These are phyloP conservation scores for Parambassis ranga DNA, from an alignment of 2,797 vertebrate genomes.

Conservation along the genomic window DNA sequence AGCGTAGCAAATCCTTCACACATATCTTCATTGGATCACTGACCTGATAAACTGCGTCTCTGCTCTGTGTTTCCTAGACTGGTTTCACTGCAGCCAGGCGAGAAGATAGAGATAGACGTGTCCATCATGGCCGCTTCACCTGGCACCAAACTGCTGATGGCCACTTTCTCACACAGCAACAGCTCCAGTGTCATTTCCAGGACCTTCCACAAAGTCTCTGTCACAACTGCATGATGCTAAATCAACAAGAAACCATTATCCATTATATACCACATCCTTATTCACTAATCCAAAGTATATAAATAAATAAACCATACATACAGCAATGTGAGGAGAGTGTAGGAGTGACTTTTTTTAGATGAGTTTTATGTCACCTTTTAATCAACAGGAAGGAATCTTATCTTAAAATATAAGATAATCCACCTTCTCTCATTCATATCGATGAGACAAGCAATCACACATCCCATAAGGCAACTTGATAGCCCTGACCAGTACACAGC, in stretches of 20 bases:
- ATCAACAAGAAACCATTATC: background rate
- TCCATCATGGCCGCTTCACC: slow-evolving; percentile 57
- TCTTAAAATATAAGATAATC: too few species aligned
- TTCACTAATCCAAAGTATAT: too few species aligned
- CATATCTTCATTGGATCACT: background rate
- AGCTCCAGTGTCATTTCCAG: slow-evolving; percentile 29
- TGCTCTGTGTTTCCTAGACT: slow-evolving; percentile 20
- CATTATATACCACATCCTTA: too few species aligned
- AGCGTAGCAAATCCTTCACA: background rate
- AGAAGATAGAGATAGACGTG: slow-evolving; percentile 54
- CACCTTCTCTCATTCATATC: too few species aligned
- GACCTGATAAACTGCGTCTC: background rate
- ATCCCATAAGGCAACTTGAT: too few species aligned
- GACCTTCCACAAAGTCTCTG: slow-evolving; percentile 51
- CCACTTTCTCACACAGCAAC: slow-evolving; percentile 52
- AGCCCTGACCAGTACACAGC: too few species aligned
- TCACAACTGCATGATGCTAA: background rate
- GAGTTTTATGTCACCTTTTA: too few species aligned
- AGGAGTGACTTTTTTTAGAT: too few species aligned
- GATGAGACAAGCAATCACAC: too few species aligned
- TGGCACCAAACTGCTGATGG: slow-evolving; percentile 67
- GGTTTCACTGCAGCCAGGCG: slow-evolving; percentile 28
- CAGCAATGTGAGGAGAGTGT: too few species aligned
- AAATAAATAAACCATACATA: too few species aligned
- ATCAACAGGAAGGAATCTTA: too few species aligned